Base-by-base conservation (phyloP, 2,113 vertebrate species). In the Petrocephalus zakoni region DNA sequence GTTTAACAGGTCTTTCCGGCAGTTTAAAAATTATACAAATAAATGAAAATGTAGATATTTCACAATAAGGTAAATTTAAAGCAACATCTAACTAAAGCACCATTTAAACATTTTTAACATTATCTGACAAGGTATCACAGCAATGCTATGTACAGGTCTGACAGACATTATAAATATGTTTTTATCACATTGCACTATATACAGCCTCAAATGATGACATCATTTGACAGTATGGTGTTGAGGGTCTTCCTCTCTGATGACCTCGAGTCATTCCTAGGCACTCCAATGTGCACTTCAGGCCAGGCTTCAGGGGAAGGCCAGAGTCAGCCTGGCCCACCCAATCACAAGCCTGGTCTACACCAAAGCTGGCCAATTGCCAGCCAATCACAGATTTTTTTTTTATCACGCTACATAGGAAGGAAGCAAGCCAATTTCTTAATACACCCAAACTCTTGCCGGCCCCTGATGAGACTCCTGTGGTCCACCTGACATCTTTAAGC, bases 101-200 rank as follows among this genome's bases (percentile, higher is more conserved):
- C 90, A 93, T 91, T 25, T 88, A 90, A 93, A 91, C 89, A 96
- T 94, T 96, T 83, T 83, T n/a, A 25, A 83, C 8, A 21, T 42
- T 49, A 49, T 83, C 96, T 94, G 96, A 97, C 95, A 96, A 97
- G 96, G 97, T 96, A 95, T 97, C 91, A 96, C 95, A 91, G 94
- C 93, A 95, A 96, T 96, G 96, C 34, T 78, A 42, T 19, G 13
- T 78, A 42, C 72, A 34, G 13, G 34, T 42, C 7, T 78, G 72
- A 78, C 72, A 21, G 34, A 34, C 34, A 78, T 96, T 97, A 96
- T 97, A 96, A 97, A 97, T 97, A 96, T 95, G 95, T 96, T 96
- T 96, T 95, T 96, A 96, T 96, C 96, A 95, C 88, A 94, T 95
- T 95, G 95, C 95, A 96, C 93, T 96, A 97, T 96, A 96, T 96